Evolutionary conservation across 2,113 vertebrate species (phyloP), one percentile per base, ranked within the genome.

Genomic region (Ariopsis seemanni): DNA sequence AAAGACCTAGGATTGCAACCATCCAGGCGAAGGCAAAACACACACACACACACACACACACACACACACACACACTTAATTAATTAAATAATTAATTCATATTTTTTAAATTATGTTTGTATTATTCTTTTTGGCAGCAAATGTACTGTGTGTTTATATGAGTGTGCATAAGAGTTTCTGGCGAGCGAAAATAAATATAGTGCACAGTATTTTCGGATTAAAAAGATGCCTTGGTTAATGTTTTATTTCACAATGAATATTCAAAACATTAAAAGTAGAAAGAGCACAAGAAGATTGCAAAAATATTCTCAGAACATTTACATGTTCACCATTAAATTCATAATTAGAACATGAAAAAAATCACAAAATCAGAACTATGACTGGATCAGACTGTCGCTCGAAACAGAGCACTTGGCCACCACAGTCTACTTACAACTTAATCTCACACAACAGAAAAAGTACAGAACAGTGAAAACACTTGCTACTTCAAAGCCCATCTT

Each of bases 1-100:
- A 95, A 94, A 95, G 90, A 92, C 91, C 34, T 83, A 9, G 27
- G 52, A 72, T 14, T 34, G 52, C 52, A 72, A 52, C 14, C n/a
- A 53, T 9, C 22, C 63, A 71, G 67, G 12, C 15, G 22, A 74
- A 48, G 18, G 71, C 48, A 42, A 42, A 42, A 62, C 18, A 20
- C 60, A 62, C 18, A 62, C 60, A 18, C 58, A 62, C 18, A 20
- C 58, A 62, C 60, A 18, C 58, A 62, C 18, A 20, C 58, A 62
- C 18, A 62, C 60, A 6, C 18, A 62, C 6, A 20, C 18, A 22
- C 6, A 62, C 60, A 20, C 60, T 42, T 42, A 42, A 42, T 42
- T 42, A 42, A 42, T 42, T 42, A 42, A 42, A 42, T 42, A 42
- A 42, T 42, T 42, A 42, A 42, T 42, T 42, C 2, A 65, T n/a